A percentile compares a stretch with the other conserved stretches of the same genome.
Conservation (phyloP, 2,797 vertebrate species). For the Antrozous pallidus region DNA sequence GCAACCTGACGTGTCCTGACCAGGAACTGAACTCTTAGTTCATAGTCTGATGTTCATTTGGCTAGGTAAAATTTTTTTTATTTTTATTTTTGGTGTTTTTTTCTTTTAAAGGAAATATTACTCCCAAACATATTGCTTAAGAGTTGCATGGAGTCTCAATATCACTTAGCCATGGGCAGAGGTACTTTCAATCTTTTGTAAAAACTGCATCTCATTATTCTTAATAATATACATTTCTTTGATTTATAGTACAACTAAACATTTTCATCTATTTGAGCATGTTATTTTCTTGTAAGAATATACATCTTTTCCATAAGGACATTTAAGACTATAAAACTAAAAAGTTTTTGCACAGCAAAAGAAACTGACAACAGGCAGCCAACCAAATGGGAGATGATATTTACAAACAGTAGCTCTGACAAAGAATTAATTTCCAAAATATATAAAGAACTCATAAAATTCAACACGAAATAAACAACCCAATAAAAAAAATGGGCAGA, state of each 20-base stretch:
- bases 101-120: not conserved
- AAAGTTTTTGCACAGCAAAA: too few relatives aligned
- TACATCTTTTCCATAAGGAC: not conserved
- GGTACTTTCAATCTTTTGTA: not conserved
- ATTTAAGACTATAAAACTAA: not conserved
- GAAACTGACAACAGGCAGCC: too few relatives aligned
- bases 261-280: not conserved
- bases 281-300: constrained; percentile 13
- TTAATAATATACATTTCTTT: constrained; percentile 19
- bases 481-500: too few relatives aligned
- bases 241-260: not conserved
- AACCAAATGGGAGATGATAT: too few relatives aligned
- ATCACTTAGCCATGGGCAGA: not conserved
- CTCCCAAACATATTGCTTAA: not conserved
- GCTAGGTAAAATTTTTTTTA: too few relatives aligned
- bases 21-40: too few relatives aligned
- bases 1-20: too few relatives aligned
- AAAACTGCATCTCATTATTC: not conserved
- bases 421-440: too few relatives aligned
- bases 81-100: not conserved
- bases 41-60: too few relatives aligned
- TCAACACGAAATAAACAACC: too few relatives aligned
- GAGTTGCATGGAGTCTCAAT: not conserved
- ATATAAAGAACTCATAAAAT: too few relatives aligned
- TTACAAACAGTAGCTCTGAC: too few relatives aligned